A percentile compares a stretch with the other conserved stretches of the same genome.
These are phyloP conservation scores for Ichneumon xanthorius DNA, from an alignment of 2,888 invertebrate species.

Conservation along the genomic window DNA sequence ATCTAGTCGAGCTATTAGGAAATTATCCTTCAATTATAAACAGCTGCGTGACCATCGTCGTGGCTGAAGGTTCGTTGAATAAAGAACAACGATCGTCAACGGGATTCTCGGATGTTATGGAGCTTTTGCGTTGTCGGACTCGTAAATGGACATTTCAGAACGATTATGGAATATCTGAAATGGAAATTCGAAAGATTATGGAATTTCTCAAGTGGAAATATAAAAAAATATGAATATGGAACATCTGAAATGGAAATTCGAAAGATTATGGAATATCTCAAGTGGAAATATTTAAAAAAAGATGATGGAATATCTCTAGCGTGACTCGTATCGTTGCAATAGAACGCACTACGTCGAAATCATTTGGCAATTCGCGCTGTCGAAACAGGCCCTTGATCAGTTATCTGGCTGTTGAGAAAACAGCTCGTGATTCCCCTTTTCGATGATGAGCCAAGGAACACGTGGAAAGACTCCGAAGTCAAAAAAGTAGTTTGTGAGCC, in stretches of 20 bases:
- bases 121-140: conserved; percentile 22
- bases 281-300: conserved; percentile 22
- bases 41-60: conserved; percentile 40
- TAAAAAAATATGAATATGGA: background rate
- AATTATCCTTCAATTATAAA: conserved; percentile 59
- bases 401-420: background rate
- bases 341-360: conserved; percentile 5
- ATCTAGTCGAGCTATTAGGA: conserved; percentile 18
- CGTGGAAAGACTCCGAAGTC: conserved; percentile 46
- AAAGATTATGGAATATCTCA: background rate
- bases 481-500: conserved; percentile 11
- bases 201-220: conserved; percentile 4
- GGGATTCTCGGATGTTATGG: conserved; percentile 47
- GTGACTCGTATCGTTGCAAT: conserved; percentile 22
- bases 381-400: conserved; percentile 21
- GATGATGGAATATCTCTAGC: conserved; percentile 18
- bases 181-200: too few relatives aligned
- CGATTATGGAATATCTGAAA: conserved; percentile 17
- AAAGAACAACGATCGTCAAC: conserved; percentile 47
- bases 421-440: conserved; percentile 24
- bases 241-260: background rate
- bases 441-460: conserved; percentile 23
- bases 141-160: conserved; percentile 37
- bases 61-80: conserved; percentile 56
- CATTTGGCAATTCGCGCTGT: conserved; percentile 11